Percentiles rank a stretch among this genome's conserved stretches.
phyloP scores from a whole-genome alignment of 2,888 invertebrate species.

The Polydrusus cervinus region DNA sequence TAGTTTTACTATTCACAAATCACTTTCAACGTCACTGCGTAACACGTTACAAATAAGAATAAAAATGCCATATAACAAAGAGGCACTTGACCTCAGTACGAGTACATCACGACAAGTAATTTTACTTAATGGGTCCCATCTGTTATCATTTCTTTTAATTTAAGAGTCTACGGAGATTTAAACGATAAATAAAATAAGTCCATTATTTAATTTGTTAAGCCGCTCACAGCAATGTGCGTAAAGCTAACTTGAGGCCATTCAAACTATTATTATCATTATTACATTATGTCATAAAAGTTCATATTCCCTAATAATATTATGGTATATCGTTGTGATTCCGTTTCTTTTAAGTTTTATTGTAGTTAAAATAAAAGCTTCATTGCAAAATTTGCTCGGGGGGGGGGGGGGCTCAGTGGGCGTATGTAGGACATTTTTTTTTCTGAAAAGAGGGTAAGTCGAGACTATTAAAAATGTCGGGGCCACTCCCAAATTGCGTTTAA shows the following conservation, averaged over 20 bases:
- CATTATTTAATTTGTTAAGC: constrained; percentile 63
- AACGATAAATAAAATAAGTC: constrained; percentile 60
- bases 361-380: too few species aligned
- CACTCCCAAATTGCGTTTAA: too few species aligned
- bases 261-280: constrained; percentile 20
- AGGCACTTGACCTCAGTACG: constrained; percentile 52
- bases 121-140: constrained; percentile 50
- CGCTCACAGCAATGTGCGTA: constrained; percentile 22
- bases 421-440: too few species aligned
- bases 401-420: too few species aligned
- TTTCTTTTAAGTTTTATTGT: too few species aligned
- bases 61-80: constrained; percentile 34
- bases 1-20: too few species aligned
- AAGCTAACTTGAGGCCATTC: constrained; percentile 43
- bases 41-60: constrained; percentile 5
- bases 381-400: too few species aligned
- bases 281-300: constrained; percentile 43
- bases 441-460: too few species aligned
- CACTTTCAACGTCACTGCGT: too few species aligned
- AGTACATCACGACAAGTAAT: constrained; percentile 39
- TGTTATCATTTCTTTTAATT: constrained; percentile 53
- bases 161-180: constrained; percentile 61
- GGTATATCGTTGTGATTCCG: background rate
- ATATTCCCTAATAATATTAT: background rate
- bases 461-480: too few species aligned